Conservation (phyloP, 2,797 vertebrate genomes). For the Enteromius argenteus region DNA sequence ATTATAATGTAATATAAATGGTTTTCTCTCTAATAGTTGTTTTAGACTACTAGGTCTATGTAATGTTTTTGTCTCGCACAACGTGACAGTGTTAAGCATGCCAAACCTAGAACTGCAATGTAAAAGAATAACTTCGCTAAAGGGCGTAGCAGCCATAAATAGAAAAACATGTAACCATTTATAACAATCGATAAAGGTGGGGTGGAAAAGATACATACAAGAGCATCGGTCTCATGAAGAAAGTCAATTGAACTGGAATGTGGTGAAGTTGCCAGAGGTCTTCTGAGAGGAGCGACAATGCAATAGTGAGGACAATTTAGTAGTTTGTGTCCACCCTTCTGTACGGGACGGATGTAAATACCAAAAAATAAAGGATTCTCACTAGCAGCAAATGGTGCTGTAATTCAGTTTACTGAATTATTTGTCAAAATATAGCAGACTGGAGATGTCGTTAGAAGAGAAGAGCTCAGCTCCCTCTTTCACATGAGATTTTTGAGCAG, state of each 20-base stretch:
- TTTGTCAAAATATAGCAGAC: background rate
- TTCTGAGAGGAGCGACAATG: conserved; percentile 29
- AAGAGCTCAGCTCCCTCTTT: conserved; percentile 74
- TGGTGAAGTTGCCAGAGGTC: conserved; percentile 62
- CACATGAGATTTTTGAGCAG: conserved; percentile 59
- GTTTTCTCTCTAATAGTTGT: conserved; percentile 32
- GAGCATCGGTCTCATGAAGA: conserved; percentile 57
- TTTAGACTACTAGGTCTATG: conserved; percentile 8
- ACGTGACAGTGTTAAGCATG: conserved; percentile 19
- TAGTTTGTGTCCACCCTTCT: background rate
- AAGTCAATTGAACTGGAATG: conserved; percentile 64
- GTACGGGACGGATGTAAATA: background rate
- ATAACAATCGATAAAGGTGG: conserved; percentile 65
- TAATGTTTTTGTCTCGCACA: conserved; percentile 6
- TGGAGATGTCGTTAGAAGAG: conserved; percentile 26
- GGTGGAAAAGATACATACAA: conserved; percentile 61
- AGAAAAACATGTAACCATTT: conserved; percentile 58
- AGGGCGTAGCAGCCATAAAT: conserved; percentile 45
- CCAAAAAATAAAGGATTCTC: background rate
- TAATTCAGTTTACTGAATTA: background rate
- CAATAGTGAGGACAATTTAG: conserved; percentile 41
- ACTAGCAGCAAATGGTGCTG: conserved; percentile 6
- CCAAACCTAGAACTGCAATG: conserved; percentile 24
- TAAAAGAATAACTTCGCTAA: conserved; percentile 17
- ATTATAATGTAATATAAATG: conserved; percentile 50